Evolutionary conservation across 2,888 invertebrate species (phyloP).

Genomic region (Apotomis capreana): DNA sequence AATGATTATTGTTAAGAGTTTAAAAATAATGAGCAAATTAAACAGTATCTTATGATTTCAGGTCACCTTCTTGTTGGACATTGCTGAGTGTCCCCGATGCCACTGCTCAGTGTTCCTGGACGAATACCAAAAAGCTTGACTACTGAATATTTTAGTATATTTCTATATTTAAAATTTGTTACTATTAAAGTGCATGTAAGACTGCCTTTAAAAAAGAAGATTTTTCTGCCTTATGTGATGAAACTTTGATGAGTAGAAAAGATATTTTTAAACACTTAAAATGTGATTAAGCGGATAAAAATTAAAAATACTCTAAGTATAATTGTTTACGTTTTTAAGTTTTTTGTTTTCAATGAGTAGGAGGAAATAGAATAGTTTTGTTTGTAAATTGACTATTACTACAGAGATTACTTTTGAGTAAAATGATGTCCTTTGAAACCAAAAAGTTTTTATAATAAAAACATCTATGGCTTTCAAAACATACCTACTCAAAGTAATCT

Average conservation of each 20-base stretch:
- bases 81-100: slow-evolving; percentile 78
- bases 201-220: neutral
- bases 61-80: slow-evolving; percentile 79
- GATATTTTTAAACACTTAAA: slow-evolving; percentile 29
- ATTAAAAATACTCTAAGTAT: neutral
- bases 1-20: too few species aligned
- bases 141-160: too few species aligned
- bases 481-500: slow-evolving; percentile 22
- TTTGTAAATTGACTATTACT: slow-evolving; percentile 39
- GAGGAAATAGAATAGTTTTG: slow-evolving; percentile 18
- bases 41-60: slow-evolving; percentile 52
- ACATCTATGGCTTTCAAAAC: slow-evolving; percentile 20
- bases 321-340: slow-evolving; percentile 14
- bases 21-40: too few species aligned
- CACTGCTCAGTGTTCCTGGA: slow-evolving; percentile 70
- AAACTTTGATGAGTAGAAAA: neutral
- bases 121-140: slow-evolving; percentile 58
- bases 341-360: slow-evolving; percentile 20
- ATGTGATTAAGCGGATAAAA: slow-evolving; percentile 28
- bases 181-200: slow-evolving; percentile 6
- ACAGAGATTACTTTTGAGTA: slow-evolving; percentile 26
- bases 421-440: slow-evolving; percentile 38
- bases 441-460: slow-evolving; percentile 40
- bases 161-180: neutral
- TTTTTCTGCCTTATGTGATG: neutral